Percentiles rank a stretch among this genome's conserved stretches.
phyloP scores from a whole-genome alignment of 1,140 invertebrate species.

The Glossosoma conforme region DNA sequence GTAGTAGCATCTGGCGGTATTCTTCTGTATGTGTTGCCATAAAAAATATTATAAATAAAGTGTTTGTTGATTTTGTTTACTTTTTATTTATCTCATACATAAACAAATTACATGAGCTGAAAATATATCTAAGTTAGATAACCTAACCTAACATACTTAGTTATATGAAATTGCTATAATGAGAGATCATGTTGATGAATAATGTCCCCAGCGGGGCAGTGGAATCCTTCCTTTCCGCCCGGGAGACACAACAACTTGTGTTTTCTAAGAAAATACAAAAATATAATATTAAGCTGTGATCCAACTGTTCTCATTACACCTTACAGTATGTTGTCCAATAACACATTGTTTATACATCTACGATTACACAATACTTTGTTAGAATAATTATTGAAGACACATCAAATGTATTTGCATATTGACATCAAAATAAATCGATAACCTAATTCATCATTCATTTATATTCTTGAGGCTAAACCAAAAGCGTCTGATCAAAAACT shows the following conservation, averaged over 20 bases:
- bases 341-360: too few relatives aligned
- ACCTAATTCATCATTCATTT: too few relatives aligned
- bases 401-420: too few relatives aligned
- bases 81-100: slow-evolving; percentile 31
- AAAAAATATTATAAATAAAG: neutral
- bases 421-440: too few relatives aligned
- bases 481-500: too few relatives aligned
- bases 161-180: slow-evolving; percentile 30
- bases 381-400: too few relatives aligned
- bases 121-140: slow-evolving; percentile 32
- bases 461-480: too few relatives aligned
- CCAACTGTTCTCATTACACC: slow-evolving; percentile 18
- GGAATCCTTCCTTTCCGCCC: neutral
- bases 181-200: slow-evolving; percentile 30
- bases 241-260: slow-evolving; percentile 24
- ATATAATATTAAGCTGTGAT: slow-evolving; percentile 32
- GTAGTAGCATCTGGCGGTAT: neutral
- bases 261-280: slow-evolving; percentile 33
- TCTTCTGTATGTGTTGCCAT: neutral
- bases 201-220: too few relatives aligned
- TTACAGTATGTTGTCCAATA: too few relatives aligned
- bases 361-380: too few relatives aligned
- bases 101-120: slow-evolving; percentile 33
- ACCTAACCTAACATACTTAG: slow-evolving; percentile 30
- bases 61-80: neutral